Base-by-base conservation (phyloP, 2,888 invertebrate genomes). In the Drosophila buzzatii region DNA sequence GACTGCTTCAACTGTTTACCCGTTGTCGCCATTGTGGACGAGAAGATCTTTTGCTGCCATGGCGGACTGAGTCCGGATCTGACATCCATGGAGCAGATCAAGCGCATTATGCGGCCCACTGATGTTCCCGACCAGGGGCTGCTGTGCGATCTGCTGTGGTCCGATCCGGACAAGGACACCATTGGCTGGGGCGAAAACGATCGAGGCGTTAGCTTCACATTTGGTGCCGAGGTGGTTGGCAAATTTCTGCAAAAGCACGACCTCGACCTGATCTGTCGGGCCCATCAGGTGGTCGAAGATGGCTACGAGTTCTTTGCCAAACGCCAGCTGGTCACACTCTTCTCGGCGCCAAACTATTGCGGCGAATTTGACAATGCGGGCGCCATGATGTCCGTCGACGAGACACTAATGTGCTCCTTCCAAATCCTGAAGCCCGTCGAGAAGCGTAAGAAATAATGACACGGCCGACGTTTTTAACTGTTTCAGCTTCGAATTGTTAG, bases 101-200 rank as follows among this genome's bases (percentile, higher is more conserved):
- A 98, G 90, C 96, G 98, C 92, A 98, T 99, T 91, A 98, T 98
- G 98, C 95, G 99, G 92, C 99, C 99, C 20, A 99, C 98, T 10
- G 98, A 99, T 94, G 98, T 99, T 80, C 99, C 99, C 61, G 98
- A 99, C 94, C 97, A 97, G 94, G 98, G 99, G 3, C 94, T 99
- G 85, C 94, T 99, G 27, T 99, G 99, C 93, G 99, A 99, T 94
- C 94, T 99, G 90, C 94, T 99, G 74, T 99, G 99, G 99, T 98
- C 99, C 18, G 98, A 98, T 94, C 97, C 97, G 1, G 98, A 98
- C 92, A 98, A 98, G 94, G 97, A 97, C 92, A 98, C 98, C 61
- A 97, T 97, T 94, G 99, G 99, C 23, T 99, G 99, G 99, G 99
- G 99, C 55, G 99, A 99, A 94, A 99, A 99, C 93, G 99, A 99